Evolutionary conservation across 2,797 vertebrate genomes (phyloP), one percentile per base, ranked within the genome.

Genomic region (Fistularia tabacaria): DNA sequence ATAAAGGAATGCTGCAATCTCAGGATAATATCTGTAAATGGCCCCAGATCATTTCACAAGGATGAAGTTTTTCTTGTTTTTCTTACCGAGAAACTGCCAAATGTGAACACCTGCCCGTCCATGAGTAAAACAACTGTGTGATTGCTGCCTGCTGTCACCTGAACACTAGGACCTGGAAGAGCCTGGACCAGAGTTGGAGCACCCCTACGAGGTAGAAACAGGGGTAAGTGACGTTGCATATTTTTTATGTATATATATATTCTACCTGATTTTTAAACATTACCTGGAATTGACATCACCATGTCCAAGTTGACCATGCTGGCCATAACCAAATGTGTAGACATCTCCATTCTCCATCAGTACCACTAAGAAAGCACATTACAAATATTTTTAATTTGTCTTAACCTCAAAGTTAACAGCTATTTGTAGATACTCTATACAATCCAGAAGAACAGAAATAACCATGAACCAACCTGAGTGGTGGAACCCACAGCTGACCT

Each of bases 401-500:
- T 49, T 62, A 42, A n/a, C 6, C 11, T 55, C 36, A 53, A 45
- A 3, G 8, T 55, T 37, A 47, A 13, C 7, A 9, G 4, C 6
- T 44, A 2, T 25, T 25, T 25, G 25, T 38, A 1, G 49, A 25
- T 65, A 46, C 40, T 10, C 15, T 10, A n/a, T 9, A 14, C 13
- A n/a, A 46, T 38, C 37, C 14, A 36, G 14, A 36, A 46, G 25
- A 25, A 5, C 25, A 52, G 54, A 55, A 46, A 11, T 6, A 9
- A 13, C 25, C 36, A 39, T 37, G 1, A 40, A 57, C 71, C 79
- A 90, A 99, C 97, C 97, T 46, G 97, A 99, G 85, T 99, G 97
- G 77, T 99, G 97, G 85, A 99, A 99, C 61, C 97, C 97, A 61
- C 97, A 99, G 90, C 96, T 97, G 88, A 99, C 95, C 92, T 99